A percentile compares a stretch with the other conserved stretches of the same genome.
Evolutionary conservation across 2,797 vertebrate species (phyloP).

Genomic region (Leptodactylus fallax): DNA sequence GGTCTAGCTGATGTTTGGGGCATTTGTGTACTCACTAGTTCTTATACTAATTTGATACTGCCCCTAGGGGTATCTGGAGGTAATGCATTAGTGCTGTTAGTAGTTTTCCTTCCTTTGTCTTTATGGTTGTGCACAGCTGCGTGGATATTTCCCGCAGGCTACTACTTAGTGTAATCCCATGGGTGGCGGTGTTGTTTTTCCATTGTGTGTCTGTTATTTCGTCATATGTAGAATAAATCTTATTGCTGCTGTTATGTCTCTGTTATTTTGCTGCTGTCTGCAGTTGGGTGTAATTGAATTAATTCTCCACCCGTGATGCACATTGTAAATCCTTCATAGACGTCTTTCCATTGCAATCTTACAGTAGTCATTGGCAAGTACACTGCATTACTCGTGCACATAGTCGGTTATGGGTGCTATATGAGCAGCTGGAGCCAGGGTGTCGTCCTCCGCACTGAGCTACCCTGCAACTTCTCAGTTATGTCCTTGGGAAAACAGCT

Average conservation of each 20-base stretch:
- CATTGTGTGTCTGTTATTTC: neutral
- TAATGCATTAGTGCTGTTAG: neutral
- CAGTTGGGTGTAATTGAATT: neutral
- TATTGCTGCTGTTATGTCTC: neutral
- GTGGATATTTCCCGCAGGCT: neutral
- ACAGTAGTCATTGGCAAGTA: neutral
- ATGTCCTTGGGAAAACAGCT: constrained; percentile 19
- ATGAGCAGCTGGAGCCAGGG: neutral
- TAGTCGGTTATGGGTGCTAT: neutral
- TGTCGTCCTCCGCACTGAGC: constrained; percentile 6
- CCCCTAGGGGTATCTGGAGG: neutral
- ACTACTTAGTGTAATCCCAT: neutral
- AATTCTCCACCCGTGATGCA: neutral
- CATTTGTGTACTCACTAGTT: neutral
- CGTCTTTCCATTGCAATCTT: neutral
- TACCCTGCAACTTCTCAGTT: constrained; percentile 11
- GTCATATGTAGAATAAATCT: neutral
- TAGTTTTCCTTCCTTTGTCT: neutral
- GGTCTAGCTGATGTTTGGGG: neutral
- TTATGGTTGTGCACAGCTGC: neutral
- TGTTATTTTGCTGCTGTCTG: neutral
- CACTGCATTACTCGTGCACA: neutral
- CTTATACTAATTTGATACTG: neutral
- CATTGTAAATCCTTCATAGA: neutral
- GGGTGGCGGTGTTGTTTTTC: neutral